phyloP scores from a whole-genome alignment of 1,140 invertebrate genomes.

The Heliothis subflexa region DNA sequence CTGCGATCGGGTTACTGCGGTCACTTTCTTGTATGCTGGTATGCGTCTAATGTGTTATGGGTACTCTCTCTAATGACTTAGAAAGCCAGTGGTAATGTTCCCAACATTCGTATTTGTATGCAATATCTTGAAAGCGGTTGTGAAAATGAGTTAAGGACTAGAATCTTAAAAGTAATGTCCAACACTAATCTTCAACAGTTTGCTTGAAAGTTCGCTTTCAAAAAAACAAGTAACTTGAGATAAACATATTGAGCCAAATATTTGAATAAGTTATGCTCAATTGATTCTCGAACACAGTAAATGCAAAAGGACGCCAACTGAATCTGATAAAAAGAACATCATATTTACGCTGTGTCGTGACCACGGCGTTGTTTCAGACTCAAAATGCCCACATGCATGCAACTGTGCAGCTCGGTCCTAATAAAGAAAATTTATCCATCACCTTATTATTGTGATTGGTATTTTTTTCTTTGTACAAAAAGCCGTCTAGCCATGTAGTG shows the following conservation, averaged over 20 bases:
- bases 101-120: not conserved
- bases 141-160: not conserved
- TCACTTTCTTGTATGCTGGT: conserved; percentile 39
- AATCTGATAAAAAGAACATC: conserved; percentile 18
- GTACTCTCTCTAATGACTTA: conserved; percentile 19
- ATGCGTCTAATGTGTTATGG: conserved; percentile 7
- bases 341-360: conserved; percentile 20
- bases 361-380: conserved; percentile 13
- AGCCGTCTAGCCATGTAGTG: conserved; percentile 44
- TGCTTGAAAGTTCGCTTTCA: too few relatives aligned
- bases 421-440: conserved; percentile 39
- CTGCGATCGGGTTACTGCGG: conserved; percentile 43
- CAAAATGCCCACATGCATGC: conserved; percentile 31
- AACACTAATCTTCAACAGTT: too few relatives aligned
- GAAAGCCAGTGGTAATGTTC: not conserved
- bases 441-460: conserved; percentile 25
- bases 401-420: conserved; percentile 14
- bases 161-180: not conserved
- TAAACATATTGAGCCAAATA: not conserved
- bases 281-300: conserved; percentile 11
- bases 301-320: conserved; percentile 7
- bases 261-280: not conserved
- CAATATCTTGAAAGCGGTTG: not conserved
- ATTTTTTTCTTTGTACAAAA: conserved; percentile 43
- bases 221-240: not conserved